phyloP scores from a whole-genome alignment of 2,797 vertebrate species.

The Anisognathus igniventris region DNA sequence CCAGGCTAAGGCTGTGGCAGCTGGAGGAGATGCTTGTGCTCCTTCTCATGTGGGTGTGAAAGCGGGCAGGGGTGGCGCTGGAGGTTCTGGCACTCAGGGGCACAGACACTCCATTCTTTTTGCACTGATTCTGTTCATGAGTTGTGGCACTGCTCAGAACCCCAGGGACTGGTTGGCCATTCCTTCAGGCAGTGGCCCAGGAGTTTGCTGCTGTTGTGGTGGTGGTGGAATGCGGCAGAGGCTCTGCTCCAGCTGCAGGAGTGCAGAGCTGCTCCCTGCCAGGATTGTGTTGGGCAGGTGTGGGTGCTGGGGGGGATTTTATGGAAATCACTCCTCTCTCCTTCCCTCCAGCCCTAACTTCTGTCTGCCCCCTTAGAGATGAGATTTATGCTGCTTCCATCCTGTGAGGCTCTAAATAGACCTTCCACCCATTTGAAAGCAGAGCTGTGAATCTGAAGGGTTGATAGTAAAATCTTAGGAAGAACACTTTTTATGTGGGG shows the following conservation, averaged over 20 bases:
- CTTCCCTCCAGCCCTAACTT: background rate
- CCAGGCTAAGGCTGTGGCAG: background rate
- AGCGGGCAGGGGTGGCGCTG: background rate
- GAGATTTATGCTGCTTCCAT: background rate
- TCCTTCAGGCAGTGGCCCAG: fast-evolving
- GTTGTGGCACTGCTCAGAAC: background rate
- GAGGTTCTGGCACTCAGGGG: background rate
- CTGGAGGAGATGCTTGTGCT: background rate
- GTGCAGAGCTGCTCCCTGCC: background rate
- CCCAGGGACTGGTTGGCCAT: background rate
- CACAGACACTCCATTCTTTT: background rate
- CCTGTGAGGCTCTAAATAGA: background rate
- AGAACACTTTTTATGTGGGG: background rate
- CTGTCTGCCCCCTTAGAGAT: background rate
- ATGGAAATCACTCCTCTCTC: background rate
- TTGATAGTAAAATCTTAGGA: background rate
- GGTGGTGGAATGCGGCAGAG: background rate
- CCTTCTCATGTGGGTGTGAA: background rate
- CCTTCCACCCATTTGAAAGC: background rate
- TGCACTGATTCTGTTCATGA: fast-evolving
- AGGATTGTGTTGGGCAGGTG: background rate
- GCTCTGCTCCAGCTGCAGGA: background rate
- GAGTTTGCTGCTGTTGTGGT: background rate
- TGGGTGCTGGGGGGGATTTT: background rate
- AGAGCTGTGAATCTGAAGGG: background rate